Evolutionary conservation across 1,140 invertebrate species (phyloP), one percentile per base, ranked within the genome.

Genomic region (Brachionus paranguensis): DNA sequence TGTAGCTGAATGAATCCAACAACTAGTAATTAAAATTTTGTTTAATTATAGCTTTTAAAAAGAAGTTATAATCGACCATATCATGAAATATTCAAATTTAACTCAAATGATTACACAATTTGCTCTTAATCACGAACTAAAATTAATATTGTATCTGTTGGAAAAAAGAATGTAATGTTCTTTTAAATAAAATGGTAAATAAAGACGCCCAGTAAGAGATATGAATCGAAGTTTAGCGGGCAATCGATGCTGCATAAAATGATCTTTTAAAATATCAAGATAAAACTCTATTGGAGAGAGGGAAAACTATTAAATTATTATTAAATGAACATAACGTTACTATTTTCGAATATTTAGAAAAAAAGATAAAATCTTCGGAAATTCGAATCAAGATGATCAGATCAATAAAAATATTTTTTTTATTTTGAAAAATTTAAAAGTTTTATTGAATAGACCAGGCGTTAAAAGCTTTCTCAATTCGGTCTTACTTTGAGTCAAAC

Each of bases 401-500:
- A 24, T 20, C 53, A 17, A 60, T 60, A 60, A 60, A 60, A 60
- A 47, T 47, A 47, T 47, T 47, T 47, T 12, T 47, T 47, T 47
- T 47, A 47, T 47, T 47, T 14, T 47, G 45, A 47, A 47, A 47
- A 47, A 12, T 47, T 47, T 47, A 47, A 47, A 1, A 20, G 8
- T 27, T 60, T 20, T 60, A 7, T 60, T 60, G 53, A 60, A 60
- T 60, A 24, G 53, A 20, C 53, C 10, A 72, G 68, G 68, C 68
- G 68, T 45, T 72, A 72, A 72, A 72, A 72, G 68, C 68, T 43
- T 72, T 72, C 53, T 60, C 53, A 10, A 60, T 8, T 17, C 53
- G 53, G 53, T 60, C 53, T 60, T 60, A 60, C 53, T 60, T 60
- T 24, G 53, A 60, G 53, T 43, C 6, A 72, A 41, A 14, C 33